phyloP scores from a whole-genome alignment of 1,140 invertebrate genomes.

The Panulirus ornatus region DNA sequence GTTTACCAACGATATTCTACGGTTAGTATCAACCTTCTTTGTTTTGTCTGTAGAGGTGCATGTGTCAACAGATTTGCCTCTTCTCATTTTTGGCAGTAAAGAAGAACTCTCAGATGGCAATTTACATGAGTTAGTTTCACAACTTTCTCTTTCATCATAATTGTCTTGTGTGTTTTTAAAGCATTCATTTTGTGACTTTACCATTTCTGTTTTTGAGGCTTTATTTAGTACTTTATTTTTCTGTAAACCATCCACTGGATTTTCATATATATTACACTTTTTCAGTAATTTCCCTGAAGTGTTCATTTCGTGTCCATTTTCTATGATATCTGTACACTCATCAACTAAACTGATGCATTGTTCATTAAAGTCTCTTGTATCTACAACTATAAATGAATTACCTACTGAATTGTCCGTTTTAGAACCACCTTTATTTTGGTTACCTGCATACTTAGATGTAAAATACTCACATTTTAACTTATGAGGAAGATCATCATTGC shows the following conservation, averaged over 20 bases:
- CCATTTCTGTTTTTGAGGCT: neutral
- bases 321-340: neutral
- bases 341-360: neutral
- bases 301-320: neutral
- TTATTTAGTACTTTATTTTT: neutral
- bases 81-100: neutral
- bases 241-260: neutral
- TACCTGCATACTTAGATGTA: neutral
- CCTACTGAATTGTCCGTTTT: neutral
- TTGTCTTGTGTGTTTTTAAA: neutral
- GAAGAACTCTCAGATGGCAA: neutral
- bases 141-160: too few relatives aligned
- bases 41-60: neutral
- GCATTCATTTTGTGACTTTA: neutral
- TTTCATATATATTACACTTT: neutral
- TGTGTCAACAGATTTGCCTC: neutral
- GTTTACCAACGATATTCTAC: neutral
- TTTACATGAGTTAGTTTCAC: neutral
- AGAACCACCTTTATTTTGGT: neutral
- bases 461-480: constrained; percentile 9
- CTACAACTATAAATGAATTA: neutral
- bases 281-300: neutral
- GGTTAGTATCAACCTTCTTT: neutral
- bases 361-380: neutral
- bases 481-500: neutral